Percentiles rank a stretch among this genome's conserved stretches.
These are phyloP conservation scores for Melangyna quadrimaculata DNA, from an alignment of 2,888 invertebrate genomes.

Conservation along the genomic window DNA sequence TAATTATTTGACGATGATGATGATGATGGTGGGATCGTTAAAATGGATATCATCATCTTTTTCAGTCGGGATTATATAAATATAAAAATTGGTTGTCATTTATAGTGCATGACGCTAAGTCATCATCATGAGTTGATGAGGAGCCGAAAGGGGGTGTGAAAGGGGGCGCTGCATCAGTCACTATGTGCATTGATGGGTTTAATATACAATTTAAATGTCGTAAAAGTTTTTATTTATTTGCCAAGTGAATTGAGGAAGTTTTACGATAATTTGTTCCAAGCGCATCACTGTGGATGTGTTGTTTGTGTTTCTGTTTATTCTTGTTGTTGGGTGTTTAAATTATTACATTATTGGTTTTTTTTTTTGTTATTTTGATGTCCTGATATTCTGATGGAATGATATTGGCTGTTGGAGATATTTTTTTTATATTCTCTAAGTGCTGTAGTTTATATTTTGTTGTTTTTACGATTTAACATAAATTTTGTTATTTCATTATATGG, in stretches of 20 bases:
- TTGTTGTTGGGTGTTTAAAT: slow-evolving; percentile 2
- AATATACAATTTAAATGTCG: slow-evolving; percentile 67
- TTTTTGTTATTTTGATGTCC: neutral
- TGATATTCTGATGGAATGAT: slow-evolving; percentile 9
- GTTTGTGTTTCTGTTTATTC: no score
- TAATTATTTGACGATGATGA: slow-evolving; percentile 6
- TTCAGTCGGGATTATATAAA: slow-evolving; percentile 67
- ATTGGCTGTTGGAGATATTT: neutral
- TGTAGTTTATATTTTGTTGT: neutral
- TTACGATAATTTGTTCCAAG: slow-evolving; percentile 53
- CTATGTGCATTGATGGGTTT: neutral
- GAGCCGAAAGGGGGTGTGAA: neutral
- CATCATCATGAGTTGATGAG: no score
- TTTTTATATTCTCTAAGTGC: neutral
- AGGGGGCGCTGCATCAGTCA: neutral
- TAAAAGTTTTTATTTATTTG: slow-evolving; percentile 67
- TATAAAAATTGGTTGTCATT: slow-evolving; percentile 37
- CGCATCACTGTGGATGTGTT: neutral
- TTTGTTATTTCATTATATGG: slow-evolving; percentile 6
- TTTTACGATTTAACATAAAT: slow-evolving; percentile 15
- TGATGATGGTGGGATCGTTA: slow-evolving; percentile 48
- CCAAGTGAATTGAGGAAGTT: slow-evolving; percentile 70
- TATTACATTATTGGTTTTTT: neutral
- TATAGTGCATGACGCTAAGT: neutral
- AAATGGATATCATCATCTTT: slow-evolving; percentile 70